Base-by-base conservation (phyloP, 1,140 invertebrate species). In the Eciton burchellii region DNA sequence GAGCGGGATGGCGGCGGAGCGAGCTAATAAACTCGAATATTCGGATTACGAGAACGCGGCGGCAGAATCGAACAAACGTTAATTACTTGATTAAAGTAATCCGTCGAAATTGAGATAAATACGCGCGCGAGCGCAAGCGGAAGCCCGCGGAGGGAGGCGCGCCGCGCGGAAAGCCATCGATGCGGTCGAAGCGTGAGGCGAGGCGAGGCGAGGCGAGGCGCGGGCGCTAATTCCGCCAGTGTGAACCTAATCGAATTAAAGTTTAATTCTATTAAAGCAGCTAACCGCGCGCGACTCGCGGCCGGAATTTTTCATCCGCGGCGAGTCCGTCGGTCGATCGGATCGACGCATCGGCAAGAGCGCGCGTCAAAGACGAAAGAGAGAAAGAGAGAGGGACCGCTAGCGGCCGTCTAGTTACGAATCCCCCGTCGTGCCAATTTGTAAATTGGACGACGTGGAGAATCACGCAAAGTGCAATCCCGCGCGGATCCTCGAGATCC, bases 61-160 rank as follows among this genome's bases (percentile, higher is more conserved):
- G 3, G 63, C 41, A 62, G 45, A 70, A 70, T 49, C 74, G 63
- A 79, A 79, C 63, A 79, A 79, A 79, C 74, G 74, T 70, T 79
- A 79, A 79, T 79, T 79, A 79, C 74, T 79, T 79, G 49, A 79
- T 79, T 79, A 79, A 79, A 79, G 74, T 79, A 79, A 79, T 79
- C 63, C 74, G 24, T 0, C 65, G 41, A 79, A 54, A 79, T 79
- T 79, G 63, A 79, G 63, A 79, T 79, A 79, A 79, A 79, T 63
- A 79, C 35, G 74, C 62, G 62, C 73, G 19, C 43, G 63, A 12
- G 60, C 74, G 63, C 62, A 35, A 79, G 52, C 52, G 45, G 68
- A 79, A 68, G 45, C 63, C 54, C 63, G 74, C 74, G 41, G 41
- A 56, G 68, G 49, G 35, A 45, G n/a, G n/a, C 35, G 74, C 14